A percentile compares a stretch with the other conserved stretches of the same genome.
Evolutionary conservation across 2,888 invertebrate genomes (phyloP).

Genomic region (Sicus ferrugineus): DNA sequence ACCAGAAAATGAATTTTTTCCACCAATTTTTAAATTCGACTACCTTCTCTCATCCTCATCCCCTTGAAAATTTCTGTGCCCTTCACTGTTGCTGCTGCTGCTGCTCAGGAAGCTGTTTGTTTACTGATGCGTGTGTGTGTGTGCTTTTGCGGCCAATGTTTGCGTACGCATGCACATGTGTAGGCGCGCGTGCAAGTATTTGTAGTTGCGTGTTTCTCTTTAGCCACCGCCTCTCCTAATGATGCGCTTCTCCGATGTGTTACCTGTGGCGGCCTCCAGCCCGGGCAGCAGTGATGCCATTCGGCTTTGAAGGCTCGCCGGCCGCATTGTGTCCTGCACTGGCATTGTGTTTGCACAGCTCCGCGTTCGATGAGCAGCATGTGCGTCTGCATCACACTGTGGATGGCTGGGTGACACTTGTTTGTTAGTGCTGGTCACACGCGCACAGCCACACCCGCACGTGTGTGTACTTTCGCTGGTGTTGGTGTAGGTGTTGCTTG

Average conservation of each 20-base stretch:
- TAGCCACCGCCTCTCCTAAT: background rate
- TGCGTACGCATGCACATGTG: background rate
- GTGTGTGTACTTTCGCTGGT: background rate
- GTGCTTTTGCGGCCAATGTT: background rate
- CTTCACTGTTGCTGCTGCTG: background rate
- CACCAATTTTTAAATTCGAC: too few relatives aligned
- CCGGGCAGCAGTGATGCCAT: background rate
- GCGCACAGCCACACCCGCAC: background rate
- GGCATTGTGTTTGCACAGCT: background rate
- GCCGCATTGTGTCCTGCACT: constrained; percentile 6
- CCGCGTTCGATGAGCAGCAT: background rate
- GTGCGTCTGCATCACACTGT: constrained; percentile 3
- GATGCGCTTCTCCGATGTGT: background rate
- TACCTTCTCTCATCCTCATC: too few relatives aligned
- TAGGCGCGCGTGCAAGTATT: background rate
- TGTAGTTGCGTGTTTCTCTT: background rate
- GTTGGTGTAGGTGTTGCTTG: constrained; percentile 1
- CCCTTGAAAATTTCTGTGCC: too few relatives aligned
- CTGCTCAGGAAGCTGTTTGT: too few relatives aligned
- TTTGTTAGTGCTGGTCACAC: background rate
- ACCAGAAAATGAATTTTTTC: too few relatives aligned
- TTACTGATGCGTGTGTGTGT: background rate
- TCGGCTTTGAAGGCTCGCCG: background rate
- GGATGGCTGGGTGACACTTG: background rate
- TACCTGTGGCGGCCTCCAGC: background rate